Percentiles rank a stretch among this genome's conserved stretches.
These are phyloP conservation scores for Tribolium madens DNA, from an alignment of 1,140 invertebrate species.

Conservation along the genomic window DNA sequence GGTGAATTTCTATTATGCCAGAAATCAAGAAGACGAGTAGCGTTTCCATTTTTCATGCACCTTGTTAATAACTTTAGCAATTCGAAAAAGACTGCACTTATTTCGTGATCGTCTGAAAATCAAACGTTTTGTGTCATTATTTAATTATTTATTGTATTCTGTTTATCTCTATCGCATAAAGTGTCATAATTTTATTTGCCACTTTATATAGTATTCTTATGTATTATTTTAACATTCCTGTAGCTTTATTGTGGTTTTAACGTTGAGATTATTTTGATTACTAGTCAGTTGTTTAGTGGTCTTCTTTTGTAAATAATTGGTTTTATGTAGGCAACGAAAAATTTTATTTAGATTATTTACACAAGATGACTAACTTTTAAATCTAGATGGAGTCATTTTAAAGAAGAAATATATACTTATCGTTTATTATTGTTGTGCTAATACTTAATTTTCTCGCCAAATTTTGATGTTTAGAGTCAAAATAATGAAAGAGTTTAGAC, in stretches of 20 bases:
- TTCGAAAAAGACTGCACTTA: constrained; percentile 26
- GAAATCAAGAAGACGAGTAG: constrained; percentile 42
- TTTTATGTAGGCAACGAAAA: constrained; percentile 35
- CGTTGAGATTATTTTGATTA: constrained; percentile 12
- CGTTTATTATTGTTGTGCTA: constrained; percentile 34
- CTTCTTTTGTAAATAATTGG: constrained; percentile 27
- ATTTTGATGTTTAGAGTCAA: constrained; percentile 43
- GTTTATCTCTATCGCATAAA: no score
- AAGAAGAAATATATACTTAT: constrained; percentile 26
- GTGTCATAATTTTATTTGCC: no score
- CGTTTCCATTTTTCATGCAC: constrained; percentile 9
- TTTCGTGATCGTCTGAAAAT: constrained; percentile 35
- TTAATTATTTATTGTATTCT: no score
- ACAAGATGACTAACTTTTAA: constrained; percentile 31
- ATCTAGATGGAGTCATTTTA: constrained; percentile 25
- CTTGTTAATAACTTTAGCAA: constrained; percentile 30
- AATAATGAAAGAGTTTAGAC: constrained; percentile 41
- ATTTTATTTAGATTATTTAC: constrained; percentile 25
- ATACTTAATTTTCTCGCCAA: constrained; percentile 37
- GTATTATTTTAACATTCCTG: constrained; percentile 34
- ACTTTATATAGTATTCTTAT: neutral
- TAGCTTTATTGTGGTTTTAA: constrained; percentile 2
- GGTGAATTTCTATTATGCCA: constrained; percentile 69
- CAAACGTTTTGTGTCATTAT: neutral
- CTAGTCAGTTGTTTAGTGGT: constrained; percentile 22